Evolutionary conservation across 1,140 invertebrate genomes (phyloP).

Genomic region (Drosophila ohnishii): DNA sequence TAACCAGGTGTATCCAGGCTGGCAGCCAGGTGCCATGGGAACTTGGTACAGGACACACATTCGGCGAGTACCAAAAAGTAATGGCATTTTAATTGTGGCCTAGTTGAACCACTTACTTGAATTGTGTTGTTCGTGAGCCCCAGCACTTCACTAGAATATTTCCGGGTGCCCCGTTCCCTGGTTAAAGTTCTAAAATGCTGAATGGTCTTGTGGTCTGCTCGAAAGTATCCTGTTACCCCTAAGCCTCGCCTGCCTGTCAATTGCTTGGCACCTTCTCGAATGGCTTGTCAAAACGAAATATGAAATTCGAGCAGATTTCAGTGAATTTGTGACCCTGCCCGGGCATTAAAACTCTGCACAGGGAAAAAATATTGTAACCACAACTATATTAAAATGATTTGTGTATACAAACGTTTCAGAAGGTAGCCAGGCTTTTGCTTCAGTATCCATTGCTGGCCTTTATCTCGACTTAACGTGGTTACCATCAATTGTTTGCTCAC

Average conservation of each 20-base stretch:
- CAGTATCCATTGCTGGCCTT: neutral
- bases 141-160: conserved; percentile 10
- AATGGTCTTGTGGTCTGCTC: conserved; percentile 21
- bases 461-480: neutral
- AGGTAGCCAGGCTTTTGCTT: neutral
- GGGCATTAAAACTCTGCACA: conserved; percentile 37
- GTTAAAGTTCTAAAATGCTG: conserved; percentile 26
- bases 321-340: conserved; percentile 44
- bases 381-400: neutral
- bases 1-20: conserved; percentile 34
- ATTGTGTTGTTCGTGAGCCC: conserved; percentile 20
- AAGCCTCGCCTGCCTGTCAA: conserved; percentile 49
- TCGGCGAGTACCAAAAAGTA: conserved; percentile 41
- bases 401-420: neutral
- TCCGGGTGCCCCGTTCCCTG: neutral
- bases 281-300: conserved; percentile 67
- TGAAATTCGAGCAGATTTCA: conserved; percentile 73
- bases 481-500: neutral
- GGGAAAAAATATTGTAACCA: neutral
- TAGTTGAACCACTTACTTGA: conserved; percentile 46
- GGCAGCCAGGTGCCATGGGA: conserved; percentile 33
- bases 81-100: conserved; percentile 74
- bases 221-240: conserved; percentile 44
- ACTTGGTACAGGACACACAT: conserved; percentile 33
- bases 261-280: conserved; percentile 45